Base-by-base conservation (phyloP, 2,888 invertebrate species). In the Galeruca laticollis region DNA sequence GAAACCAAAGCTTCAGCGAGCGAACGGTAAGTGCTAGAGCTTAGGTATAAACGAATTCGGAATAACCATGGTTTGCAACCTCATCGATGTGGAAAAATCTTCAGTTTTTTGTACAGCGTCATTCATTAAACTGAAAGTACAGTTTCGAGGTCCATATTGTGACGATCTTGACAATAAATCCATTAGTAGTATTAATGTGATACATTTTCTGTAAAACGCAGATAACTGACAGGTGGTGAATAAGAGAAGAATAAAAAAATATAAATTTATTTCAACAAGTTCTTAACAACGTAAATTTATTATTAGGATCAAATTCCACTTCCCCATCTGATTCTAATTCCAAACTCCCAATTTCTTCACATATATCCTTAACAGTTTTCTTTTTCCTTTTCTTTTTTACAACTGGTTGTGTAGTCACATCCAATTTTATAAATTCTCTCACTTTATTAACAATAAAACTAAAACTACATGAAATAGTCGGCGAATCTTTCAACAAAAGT, bases 361-460 rank as follows among this genome's bases (percentile, higher is more conserved):
- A 66, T 68, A 78, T 82, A 62, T 80, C 81, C 21, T 54, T 43
- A 2, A 70, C 65, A 54, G 37, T 62, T 64, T 18, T 35, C 21
- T 63, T 51, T 26, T 66, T 70, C n/a, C 64, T 47, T 10, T 15
- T 47, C 47, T 47, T 47, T 47, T 18, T 47, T 15, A 15, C 15
- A 15, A 47, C 18, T 47, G 47, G 47, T 47, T 18, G 47, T 18
- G 9, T n/a, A 15, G 18, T 8, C 8, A 47, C 15, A 9, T 47
- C 47, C 2, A 18, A 9, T 15, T 2, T 18, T 6, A 18, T 47
- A 18, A 47, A 47, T 47, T 47, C 47, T 18, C 15, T 47, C 18
- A 47, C 2, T 47, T 47, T 47, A 20, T 63, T 59, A 54, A 68
- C 51, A 56, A 73, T 65, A 5, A 68, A 56, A 26, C 47, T 40